Percentiles rank a stretch among this genome's conserved stretches.
Evolutionary conservation across 2,113 vertebrate species (phyloP).

Genomic region (Heliornis fulica): DNA sequence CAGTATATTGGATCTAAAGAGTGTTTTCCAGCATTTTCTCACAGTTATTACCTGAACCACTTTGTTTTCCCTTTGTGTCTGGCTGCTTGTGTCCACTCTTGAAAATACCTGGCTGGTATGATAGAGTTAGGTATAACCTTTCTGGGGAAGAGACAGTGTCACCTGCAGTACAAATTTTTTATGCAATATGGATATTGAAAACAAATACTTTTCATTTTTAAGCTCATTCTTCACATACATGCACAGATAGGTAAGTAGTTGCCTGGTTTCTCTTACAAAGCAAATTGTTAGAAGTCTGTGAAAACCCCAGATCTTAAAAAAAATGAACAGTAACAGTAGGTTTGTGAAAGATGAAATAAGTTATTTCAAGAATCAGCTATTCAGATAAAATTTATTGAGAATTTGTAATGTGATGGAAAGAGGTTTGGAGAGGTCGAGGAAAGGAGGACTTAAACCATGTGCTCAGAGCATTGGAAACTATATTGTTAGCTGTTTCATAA

Average conservation of each 20-base stretch:
- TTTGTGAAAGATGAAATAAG: neutral
- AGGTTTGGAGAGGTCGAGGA: neutral
- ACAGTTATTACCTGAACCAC: neutral
- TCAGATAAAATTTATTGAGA: neutral
- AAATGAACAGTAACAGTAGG: neutral
- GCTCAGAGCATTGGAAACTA: neutral
- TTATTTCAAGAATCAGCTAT: neutral
- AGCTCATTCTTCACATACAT: neutral
- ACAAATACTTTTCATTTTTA: neutral
- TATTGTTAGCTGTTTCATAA: neutral
- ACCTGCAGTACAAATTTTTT: neutral
- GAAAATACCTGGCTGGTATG: neutral
- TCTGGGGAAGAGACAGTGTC: neutral
- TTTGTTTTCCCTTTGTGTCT: neutral
- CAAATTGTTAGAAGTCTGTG: neutral
- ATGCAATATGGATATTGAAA: neutral
- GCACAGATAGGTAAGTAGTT: neutral
- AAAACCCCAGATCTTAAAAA: neutral
- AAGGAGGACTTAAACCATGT: neutral
- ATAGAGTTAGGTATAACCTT: neutral
- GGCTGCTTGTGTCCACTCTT: neutral
- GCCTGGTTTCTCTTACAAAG: neutral
- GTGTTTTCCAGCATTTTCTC: neutral
- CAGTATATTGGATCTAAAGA: neutral
- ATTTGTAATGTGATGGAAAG: neutral